Conservation (phyloP, 2,797 vertebrate species). For the Iguana delicatissima region DNA sequence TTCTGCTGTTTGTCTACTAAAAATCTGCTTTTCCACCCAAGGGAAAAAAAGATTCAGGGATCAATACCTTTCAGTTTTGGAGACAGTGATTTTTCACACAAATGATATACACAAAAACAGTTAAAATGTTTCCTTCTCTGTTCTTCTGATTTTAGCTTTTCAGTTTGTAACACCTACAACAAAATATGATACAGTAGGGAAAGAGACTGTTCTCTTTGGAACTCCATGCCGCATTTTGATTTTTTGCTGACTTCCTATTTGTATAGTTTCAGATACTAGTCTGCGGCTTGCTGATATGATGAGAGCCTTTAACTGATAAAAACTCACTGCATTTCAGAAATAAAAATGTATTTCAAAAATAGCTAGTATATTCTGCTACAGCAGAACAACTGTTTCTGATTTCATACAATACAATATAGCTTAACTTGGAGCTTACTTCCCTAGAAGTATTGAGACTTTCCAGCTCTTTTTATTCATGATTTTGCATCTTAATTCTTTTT, state of each 20-base stretch:
- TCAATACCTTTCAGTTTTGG: neutral
- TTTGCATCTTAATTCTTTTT: too few relatives aligned
- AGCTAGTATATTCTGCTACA: neutral
- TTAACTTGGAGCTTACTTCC: too few relatives aligned
- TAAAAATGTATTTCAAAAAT: neutral
- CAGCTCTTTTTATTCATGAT: too few relatives aligned
- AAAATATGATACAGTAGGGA: neutral
- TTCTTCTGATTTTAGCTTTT: neutral
- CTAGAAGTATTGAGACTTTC: too few relatives aligned
- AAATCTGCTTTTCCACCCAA: neutral
- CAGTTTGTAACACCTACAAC: too few relatives aligned
- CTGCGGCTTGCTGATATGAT: neutral
- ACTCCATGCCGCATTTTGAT: neutral
- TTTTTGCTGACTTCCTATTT: too few relatives aligned
- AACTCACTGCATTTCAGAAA: neutral
- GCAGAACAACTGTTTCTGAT: neutral
- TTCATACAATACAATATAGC: neutral
- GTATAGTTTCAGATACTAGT: neutral
- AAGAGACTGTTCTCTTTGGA: too few relatives aligned
- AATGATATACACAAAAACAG: neutral
- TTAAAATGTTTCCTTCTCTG: neutral
- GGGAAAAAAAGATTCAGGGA: neutral
- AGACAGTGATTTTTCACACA: neutral
- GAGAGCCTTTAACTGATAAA: neutral
- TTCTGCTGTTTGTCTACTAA: neutral